Evolutionary conservation across 92 coral and sea anemone species (phyloP).

Genomic region (Pocillopora meandrina): DNA sequence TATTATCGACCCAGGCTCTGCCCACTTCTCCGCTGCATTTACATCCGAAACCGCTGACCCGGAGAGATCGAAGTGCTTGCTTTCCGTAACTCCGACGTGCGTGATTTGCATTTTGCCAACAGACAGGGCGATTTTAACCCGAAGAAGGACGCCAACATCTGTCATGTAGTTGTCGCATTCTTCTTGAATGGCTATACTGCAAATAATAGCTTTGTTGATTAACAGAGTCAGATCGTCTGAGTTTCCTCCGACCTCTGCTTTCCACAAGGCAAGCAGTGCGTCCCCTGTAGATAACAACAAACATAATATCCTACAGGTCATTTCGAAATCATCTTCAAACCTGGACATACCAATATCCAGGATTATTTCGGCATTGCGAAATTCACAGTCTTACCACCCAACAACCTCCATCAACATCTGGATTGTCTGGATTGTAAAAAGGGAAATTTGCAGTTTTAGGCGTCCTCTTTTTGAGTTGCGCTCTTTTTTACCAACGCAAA

Average conservation of each 20-base stretch:
- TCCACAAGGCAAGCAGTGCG: conserved; percentile 95
- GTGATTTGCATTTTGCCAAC: conserved; percentile 92
- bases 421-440: too few species aligned
- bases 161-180: conserved; percentile 98
- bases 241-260: conserved; percentile 46
- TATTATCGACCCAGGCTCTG: conserved; percentile 95
- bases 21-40: conserved; percentile 98
- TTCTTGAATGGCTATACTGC: conserved; percentile 94
- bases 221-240: conserved; percentile 63
- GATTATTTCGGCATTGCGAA: too few species aligned
- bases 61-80: conserved; percentile 95
- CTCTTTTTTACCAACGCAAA: too few species aligned
- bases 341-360: too few species aligned
- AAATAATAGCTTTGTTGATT: conserved; percentile 92
- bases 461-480: too few species aligned
- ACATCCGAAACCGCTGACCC: conserved; percentile 98
- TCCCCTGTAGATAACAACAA: conserved; percentile 63
- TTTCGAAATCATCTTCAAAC: too few species aligned
- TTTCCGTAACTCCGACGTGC: conserved; percentile 85
- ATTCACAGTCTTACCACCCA: too few species aligned
- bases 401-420: too few species aligned
- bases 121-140: conserved; percentile 95
- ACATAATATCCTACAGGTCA: background rate
- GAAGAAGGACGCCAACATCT: conserved; percentile 90
- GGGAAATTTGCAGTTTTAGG: too few species aligned